Conservation (phyloP, 1,140 invertebrate genomes). For the Phthorimaea operculella region DNA sequence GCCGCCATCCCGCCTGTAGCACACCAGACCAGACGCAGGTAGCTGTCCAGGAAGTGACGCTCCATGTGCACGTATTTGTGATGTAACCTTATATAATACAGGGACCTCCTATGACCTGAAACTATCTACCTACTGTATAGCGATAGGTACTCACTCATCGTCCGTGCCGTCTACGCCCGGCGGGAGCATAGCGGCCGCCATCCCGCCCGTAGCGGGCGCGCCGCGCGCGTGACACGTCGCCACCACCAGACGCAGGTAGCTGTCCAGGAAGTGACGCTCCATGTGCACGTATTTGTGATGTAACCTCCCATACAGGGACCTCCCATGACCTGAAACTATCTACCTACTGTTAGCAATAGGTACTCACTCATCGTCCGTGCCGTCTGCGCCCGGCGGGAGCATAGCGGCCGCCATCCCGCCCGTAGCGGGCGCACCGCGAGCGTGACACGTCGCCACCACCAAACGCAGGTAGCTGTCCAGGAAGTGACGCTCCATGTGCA, state of each 20-base stretch:
- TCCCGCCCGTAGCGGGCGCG: slow-evolving; percentile 77
- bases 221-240: slow-evolving; percentile 71
- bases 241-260: slow-evolving; percentile 73
- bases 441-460: slow-evolving; percentile 73
- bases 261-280: slow-evolving; percentile 72
- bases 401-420: slow-evolving; percentile 76
- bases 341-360: too few relatives aligned
- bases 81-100: too few relatives aligned
- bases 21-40: too few relatives aligned
- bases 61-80: slow-evolving; percentile 76
- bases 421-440: slow-evolving; percentile 72
- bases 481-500: slow-evolving; percentile 74
- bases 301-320: too few relatives aligned
- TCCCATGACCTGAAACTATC: too few relatives aligned
- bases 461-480: slow-evolving; percentile 73
- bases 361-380: slow-evolving; percentile 45
- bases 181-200: slow-evolving; percentile 72
- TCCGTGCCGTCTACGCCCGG: slow-evolving; percentile 44
- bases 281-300: slow-evolving; percentile 77
- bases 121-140: too few relatives aligned
- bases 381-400: slow-evolving; percentile 57
- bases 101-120: too few relatives aligned
- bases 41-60: slow-evolving; percentile 72
- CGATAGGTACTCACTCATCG: slow-evolving; percentile 51
- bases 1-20: too few relatives aligned